These are phyloP conservation scores for Acleris cristana DNA, from an alignment of 2,888 invertebrate species.

Conservation along the genomic window DNA sequence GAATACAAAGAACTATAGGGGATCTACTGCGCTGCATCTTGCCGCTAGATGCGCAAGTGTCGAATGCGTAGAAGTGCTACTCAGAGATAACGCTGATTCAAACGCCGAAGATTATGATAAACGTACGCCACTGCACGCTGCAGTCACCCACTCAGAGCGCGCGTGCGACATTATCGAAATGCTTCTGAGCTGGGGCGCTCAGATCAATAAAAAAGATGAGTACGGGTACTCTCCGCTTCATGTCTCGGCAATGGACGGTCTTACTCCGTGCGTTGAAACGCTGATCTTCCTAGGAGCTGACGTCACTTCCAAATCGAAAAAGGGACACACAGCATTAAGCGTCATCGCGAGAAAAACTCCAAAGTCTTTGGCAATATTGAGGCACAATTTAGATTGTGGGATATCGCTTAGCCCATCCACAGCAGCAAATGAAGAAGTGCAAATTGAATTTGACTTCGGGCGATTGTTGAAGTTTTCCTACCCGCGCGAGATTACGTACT, in stretches of 20 bases:
- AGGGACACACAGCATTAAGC: conserved; percentile 92
- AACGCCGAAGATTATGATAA: conserved; percentile 92
- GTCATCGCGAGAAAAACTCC: conserved; percentile 94
- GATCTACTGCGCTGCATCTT: conserved; percentile 93
- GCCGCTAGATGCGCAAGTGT: conserved; percentile 91
- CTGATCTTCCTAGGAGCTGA: conserved; percentile 93
- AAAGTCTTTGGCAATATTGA: conserved; percentile 90
- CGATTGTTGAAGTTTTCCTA: conserved; percentile 92
- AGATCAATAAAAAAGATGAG: conserved; percentile 92
- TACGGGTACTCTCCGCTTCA: conserved; percentile 94
- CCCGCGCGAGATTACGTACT: conserved; percentile 92
- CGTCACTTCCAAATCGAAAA: conserved; percentile 93
- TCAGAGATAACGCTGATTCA: conserved; percentile 90
- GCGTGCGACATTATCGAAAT: conserved; percentile 92
- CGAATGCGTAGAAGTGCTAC: conserved; percentile 90
- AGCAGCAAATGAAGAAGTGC: conserved; percentile 91
- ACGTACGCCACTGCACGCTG: conserved; percentile 91
- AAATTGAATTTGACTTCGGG: conserved; percentile 91
- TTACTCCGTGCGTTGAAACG: conserved; percentile 92
- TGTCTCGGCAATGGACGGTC: conserved; percentile 92
- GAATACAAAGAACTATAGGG: conserved; percentile 89
- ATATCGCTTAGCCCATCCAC: conserved; percentile 89
- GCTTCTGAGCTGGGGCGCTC: conserved; percentile 90
- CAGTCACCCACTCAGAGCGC: conserved; percentile 89
- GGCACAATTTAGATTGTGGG: conserved; percentile 90